Conservation (phyloP, 53 echinoderm and acorn worm genomes). For the Zoroaster sp. region DNA sequence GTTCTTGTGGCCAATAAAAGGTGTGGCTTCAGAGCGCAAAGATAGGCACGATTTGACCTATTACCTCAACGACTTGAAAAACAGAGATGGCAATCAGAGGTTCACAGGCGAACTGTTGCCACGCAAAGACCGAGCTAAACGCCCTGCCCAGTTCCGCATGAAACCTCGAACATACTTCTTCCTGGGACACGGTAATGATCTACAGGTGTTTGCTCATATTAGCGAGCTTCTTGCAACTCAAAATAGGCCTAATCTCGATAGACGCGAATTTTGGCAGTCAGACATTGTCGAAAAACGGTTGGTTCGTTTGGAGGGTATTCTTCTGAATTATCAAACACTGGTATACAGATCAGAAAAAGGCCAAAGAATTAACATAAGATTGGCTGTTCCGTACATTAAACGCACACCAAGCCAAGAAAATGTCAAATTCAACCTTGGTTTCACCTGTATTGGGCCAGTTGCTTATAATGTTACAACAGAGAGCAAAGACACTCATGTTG, state of each 20-base stretch:
- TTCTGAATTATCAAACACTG: background rate
- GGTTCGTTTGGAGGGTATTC: constrained; percentile 21
- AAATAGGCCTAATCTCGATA: background rate
- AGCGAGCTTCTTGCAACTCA: constrained; percentile 28
- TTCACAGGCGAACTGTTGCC: background rate
- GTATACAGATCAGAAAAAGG: constrained; percentile 7
- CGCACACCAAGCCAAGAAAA: constrained; percentile 17
- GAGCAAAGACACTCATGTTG: background rate
- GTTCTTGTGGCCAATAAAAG: constrained; percentile 61
- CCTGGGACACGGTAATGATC: constrained; percentile 29
- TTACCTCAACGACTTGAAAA: background rate
- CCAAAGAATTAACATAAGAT: constrained; percentile 31
- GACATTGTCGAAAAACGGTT: background rate
- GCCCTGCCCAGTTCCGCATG: background rate
- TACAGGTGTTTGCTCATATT: constrained; percentile 48
- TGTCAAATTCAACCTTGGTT: constrained; percentile 57
- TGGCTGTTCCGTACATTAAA: constrained; percentile 14
- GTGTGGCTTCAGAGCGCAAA: constrained; percentile 2
- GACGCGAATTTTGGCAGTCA: constrained; percentile 40
- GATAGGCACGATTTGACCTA: background rate
- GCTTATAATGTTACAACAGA: constrained; percentile 51
- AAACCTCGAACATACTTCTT: constrained; percentile 55
- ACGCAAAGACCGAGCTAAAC: background rate
- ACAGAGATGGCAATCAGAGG: background rate
- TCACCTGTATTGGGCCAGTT: constrained; percentile 62